phyloP scores from a whole-genome alignment of 2,797 vertebrate genomes.

The Peromyscus melanophrys region DNA sequence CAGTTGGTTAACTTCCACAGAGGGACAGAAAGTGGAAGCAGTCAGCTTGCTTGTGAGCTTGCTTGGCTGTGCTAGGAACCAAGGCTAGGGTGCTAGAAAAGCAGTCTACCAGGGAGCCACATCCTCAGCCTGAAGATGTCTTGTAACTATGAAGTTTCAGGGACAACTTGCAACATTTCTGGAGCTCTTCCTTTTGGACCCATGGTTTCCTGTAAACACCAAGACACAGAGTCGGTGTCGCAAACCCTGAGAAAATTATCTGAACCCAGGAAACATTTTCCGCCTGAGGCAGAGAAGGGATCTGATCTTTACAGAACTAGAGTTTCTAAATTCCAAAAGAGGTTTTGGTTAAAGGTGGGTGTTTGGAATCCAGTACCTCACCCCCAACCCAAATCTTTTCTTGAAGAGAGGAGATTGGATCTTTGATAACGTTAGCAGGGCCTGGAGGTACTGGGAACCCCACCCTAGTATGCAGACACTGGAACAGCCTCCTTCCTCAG shows the following conservation, averaged over 20 bases:
- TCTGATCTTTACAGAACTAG: not conserved
- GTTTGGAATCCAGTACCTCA: not conserved
- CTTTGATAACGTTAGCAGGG: not conserved
- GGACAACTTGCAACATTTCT: not conserved
- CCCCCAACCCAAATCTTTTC: not conserved
- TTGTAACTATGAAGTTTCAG: not conserved
- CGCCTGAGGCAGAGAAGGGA: not conserved
- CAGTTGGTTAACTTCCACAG: not conserved
- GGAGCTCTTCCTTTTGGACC: too few species aligned
- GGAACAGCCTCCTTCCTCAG: not conserved
- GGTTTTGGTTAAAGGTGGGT: not conserved
- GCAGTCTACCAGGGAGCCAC: not conserved
- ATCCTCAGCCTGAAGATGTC: not conserved
- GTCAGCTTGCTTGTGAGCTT: not conserved
- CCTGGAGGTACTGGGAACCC: not conserved
- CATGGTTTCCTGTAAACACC: fast-evolving
- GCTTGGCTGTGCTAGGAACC: not conserved
- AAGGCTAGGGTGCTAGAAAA: not conserved
- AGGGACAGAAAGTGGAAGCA: not conserved
- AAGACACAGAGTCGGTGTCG: not conserved
- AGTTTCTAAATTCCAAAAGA: not conserved
- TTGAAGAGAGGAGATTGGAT: not conserved
- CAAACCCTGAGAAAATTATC: not conserved
- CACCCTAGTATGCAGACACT: not conserved
- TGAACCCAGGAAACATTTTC: not conserved